Evolutionary conservation across 2,888 invertebrate species (phyloP), one percentile per base, ranked within the genome.

Genomic region (Blastobasis adustella): DNA sequence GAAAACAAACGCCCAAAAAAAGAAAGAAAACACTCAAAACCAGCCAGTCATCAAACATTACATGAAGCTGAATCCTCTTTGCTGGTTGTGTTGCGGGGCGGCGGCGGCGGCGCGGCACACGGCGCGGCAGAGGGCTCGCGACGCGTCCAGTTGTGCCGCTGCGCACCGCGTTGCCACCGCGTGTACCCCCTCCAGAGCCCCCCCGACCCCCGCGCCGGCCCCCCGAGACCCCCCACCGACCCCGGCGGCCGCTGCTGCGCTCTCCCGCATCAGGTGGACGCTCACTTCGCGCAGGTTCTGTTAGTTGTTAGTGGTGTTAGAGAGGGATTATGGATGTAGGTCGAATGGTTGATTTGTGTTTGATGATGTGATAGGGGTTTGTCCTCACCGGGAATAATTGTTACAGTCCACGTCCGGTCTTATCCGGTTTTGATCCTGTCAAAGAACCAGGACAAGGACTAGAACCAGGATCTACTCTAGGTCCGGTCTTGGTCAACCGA

Each of bases 281-380:
- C 94, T 95, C 56, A 96, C 85, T 71, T 95, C 95, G n/a, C 96
- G 91, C 49, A 96, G 85, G 79, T 96, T 96, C 94, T 95, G 71
- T 45, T 23, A 23, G 23, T 23, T 23, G 23, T 23, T 23, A 23
- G 23, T 23, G 23, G 23, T 23, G 23, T 23, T 23, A 23, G 23
- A 23, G 23, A 23, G 23, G 23, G 23, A 3, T 23, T 23, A 23
- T 2, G 3, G 23, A 23, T 23, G 23, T 23, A 3, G 23, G 1
- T 1, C 3, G 23, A 23, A 2, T 3, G 3, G 23, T 23, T 23
- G 23, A 23, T 23, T 23, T 23, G 23, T 23, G 23, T 23, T 23
- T 1, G 23, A 3, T 3, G 23, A 23, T 23, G 23, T 3, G 23
- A 23, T 23, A 23, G 23, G 23, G 23, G 23, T n/a, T n/a, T n/a